Percentiles rank a stretch among this genome's conserved stretches.
These are phyloP conservation scores for Osedax fenrisi DNA, from an alignment of 2,888 invertebrate genomes.

Conservation along the genomic window DNA sequence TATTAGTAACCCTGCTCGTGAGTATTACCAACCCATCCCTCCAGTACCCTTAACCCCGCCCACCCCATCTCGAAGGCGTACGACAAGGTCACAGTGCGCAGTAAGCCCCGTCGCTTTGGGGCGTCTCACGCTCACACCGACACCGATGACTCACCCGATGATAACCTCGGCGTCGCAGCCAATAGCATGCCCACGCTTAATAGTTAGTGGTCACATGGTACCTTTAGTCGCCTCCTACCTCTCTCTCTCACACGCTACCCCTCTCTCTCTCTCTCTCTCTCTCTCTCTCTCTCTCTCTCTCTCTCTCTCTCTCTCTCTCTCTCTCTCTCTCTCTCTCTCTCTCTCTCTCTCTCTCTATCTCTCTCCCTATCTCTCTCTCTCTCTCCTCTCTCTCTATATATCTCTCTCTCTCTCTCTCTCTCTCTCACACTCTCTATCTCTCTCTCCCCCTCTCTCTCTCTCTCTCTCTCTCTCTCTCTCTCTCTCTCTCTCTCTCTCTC, in stretches of 20 bases:
- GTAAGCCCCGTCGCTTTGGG: not conserved
- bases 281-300: constrained; percentile 11
- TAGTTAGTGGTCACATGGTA: no score
- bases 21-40: not conserved
- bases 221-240: no score
- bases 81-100: not conserved
- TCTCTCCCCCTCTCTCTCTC: not conserved
- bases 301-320: not conserved
- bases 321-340: not conserved
- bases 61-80: not conserved
- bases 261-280: not conserved
- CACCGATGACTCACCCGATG: no score
- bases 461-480: not conserved
- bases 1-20: not conserved
- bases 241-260: not conserved
- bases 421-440: not conserved
- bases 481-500: not conserved
- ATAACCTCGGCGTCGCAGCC: no score
- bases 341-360: not conserved
- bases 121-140: not conserved
- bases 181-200: no score
- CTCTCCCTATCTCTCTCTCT: not conserved
- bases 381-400: not conserved
- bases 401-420: constrained; percentile 8
- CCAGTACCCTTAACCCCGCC: not conserved